Evolutionary conservation across 2,797 vertebrate species (phyloP).

Genomic region (Rachycentron canadum): DNA sequence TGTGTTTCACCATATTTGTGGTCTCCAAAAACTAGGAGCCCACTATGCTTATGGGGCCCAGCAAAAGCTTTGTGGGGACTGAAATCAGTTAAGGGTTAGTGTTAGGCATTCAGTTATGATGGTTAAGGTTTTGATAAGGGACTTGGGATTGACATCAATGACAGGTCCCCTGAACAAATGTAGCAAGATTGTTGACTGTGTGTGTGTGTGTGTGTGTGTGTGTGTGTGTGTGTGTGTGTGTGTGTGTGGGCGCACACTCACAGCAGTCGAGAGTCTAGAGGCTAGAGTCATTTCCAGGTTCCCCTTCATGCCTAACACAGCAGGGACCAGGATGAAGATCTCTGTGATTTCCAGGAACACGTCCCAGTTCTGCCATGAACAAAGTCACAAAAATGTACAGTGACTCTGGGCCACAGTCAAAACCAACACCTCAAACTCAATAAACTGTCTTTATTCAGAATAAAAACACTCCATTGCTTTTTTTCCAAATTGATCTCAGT

Average conservation of each 20-base stretch:
- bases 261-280: conserved; percentile 95
- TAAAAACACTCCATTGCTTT: background rate
- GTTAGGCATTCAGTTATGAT: too few relatives aligned
- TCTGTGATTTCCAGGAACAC: conserved; percentile 94
- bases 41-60: too few relatives aligned
- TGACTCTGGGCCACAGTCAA: background rate
- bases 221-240: conserved; percentile 6
- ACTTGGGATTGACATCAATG: too few relatives aligned
- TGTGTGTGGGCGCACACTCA: conserved; percentile 79
- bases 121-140: too few relatives aligned
- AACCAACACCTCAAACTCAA: background rate
- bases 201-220: too few relatives aligned
- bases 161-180: too few relatives aligned
- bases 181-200: too few relatives aligned
- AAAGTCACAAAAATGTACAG: conserved; percentile 20
- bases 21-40: too few relatives aligned
- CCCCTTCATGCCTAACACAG: conserved; percentile 96
- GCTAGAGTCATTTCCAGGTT: conserved; percentile 99
- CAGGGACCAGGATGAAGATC: conserved; percentile 96
- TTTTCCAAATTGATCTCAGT: background rate
- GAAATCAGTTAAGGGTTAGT: too few relatives aligned
- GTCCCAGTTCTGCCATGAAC: conserved; percentile 90
- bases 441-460: background rate
- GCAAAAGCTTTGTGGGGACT: too few relatives aligned
- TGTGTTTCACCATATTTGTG: too few relatives aligned